phyloP scores from a whole-genome alignment of 2,888 invertebrate genomes.

The Endomychus coccineus region DNA sequence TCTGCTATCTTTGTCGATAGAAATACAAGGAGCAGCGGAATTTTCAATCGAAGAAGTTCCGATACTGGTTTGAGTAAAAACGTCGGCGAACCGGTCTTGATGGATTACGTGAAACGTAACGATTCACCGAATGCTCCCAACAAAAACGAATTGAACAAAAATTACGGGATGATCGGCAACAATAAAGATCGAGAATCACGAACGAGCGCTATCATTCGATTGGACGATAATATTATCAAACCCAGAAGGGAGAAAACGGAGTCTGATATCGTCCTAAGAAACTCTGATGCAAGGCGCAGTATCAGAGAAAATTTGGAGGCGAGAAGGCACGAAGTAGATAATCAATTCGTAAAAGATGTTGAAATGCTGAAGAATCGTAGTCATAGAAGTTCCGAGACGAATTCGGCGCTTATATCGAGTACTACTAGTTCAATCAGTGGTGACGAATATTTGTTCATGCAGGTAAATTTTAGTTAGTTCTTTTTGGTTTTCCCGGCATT shows the following conservation, averaged over 20 bases:
- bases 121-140: constrained; percentile 38
- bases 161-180: constrained; percentile 38
- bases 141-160: constrained; percentile 39
- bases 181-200: constrained; percentile 30
- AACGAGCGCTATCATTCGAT: constrained; percentile 22
- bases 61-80: constrained; percentile 48
- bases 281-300: constrained; percentile 48
- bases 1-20: constrained; percentile 58
- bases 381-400: constrained; percentile 43
- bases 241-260: constrained; percentile 84
- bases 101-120: constrained; percentile 59
- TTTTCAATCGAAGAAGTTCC: constrained; percentile 57
- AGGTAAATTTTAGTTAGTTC: constrained; percentile 36
- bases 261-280: constrained; percentile 74
- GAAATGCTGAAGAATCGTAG: constrained; percentile 44
- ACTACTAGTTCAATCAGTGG: constrained; percentile 38
- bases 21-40: constrained; percentile 58
- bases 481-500: constrained; percentile 5
- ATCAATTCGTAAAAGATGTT: no score
- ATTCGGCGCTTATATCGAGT: constrained; percentile 31
- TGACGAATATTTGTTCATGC: constrained; percentile 42
- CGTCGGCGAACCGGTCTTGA: constrained; percentile 61
- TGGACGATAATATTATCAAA: constrained; percentile 46
- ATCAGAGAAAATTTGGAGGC: constrained; percentile 46
- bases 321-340: constrained; percentile 44